These are phyloP conservation scores for Rhinoraja longicauda DNA, from an alignment of 2,797 vertebrate species.

Conservation along the genomic window DNA sequence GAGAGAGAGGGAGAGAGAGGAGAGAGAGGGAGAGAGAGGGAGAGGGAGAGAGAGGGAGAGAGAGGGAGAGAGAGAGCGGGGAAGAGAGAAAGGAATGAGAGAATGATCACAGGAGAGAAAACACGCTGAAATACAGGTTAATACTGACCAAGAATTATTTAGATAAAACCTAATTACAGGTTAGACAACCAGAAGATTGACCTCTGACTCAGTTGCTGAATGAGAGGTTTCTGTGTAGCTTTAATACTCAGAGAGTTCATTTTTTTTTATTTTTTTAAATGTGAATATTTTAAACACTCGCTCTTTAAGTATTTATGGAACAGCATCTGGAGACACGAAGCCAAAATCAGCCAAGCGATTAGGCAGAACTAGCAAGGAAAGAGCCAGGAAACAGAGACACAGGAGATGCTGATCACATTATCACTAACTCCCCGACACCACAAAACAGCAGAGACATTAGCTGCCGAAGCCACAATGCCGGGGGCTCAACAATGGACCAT, in stretches of 20 bases:
- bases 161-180: not conserved
- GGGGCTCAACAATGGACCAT: too few relatives aligned
- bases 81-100: conserved; percentile 37
- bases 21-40: not conserved
- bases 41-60: conserved; percentile 46
- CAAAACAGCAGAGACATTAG: not conserved
- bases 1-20: too few relatives aligned
- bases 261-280: not conserved
- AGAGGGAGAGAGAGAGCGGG: conserved; percentile 43
- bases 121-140: not conserved
- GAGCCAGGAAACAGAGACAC: not conserved
- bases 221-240: not conserved
- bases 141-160: not conserved
- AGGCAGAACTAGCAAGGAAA: not conserved
- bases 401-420: not conserved
- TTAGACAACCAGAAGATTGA: not conserved
- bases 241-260: not conserved
- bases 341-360: not conserved
- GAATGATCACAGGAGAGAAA: not conserved
- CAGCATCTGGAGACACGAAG: not conserved
- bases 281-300: not conserved
- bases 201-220: not conserved
- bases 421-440: not conserved
- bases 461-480: not conserved
- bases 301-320: conserved; percentile 28